Evolutionary conservation across 2,888 invertebrate genomes (phyloP).

Genomic region (Trileptium ribeirensis): DNA sequence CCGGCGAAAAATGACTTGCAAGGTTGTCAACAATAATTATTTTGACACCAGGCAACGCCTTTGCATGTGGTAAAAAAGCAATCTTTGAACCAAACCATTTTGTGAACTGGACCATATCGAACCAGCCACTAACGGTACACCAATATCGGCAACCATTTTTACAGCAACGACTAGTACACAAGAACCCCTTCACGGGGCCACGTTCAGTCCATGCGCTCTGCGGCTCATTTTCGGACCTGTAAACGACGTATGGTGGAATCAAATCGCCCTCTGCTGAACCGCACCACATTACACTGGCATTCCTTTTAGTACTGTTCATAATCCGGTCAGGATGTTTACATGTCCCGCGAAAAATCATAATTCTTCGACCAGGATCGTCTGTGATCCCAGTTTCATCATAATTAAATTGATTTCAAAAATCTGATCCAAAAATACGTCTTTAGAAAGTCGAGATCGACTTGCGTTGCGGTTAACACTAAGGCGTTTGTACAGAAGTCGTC

Average conservation of each 20-base stretch:
- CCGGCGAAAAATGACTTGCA: slow-evolving; percentile 45
- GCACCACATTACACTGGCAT: slow-evolving; percentile 50
- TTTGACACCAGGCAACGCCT: slow-evolving; percentile 44
- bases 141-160: too few species aligned
- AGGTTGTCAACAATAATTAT: slow-evolving; percentile 50
- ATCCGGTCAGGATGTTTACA: slow-evolving; percentile 50
- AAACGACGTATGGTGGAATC: slow-evolving; percentile 53
- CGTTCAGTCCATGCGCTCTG: slow-evolving; percentile 51
- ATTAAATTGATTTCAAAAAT: slow-evolving; percentile 42
- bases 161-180: too few species aligned
- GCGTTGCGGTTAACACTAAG: too few species aligned
- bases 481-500: too few species aligned
- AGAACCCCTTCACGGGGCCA: slow-evolving; percentile 51
- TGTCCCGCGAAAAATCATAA: slow-evolving; percentile 41
- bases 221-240: slow-evolving; percentile 52
- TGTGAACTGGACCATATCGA: too few species aligned
- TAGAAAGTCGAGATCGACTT: slow-evolving; percentile 17
- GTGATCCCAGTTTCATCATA: slow-evolving; percentile 50
- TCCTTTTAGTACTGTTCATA: slow-evolving; percentile 48
- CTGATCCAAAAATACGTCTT: background rate
- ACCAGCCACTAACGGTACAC: too few species aligned
- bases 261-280: slow-evolving; percentile 49
- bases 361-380: slow-evolving; percentile 48
- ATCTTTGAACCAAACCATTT: too few species aligned
- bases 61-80: slow-evolving; percentile 43